Base-by-base conservation (phyloP, 2,888 invertebrate genomes). In the Zaprionus lineosus region DNA sequence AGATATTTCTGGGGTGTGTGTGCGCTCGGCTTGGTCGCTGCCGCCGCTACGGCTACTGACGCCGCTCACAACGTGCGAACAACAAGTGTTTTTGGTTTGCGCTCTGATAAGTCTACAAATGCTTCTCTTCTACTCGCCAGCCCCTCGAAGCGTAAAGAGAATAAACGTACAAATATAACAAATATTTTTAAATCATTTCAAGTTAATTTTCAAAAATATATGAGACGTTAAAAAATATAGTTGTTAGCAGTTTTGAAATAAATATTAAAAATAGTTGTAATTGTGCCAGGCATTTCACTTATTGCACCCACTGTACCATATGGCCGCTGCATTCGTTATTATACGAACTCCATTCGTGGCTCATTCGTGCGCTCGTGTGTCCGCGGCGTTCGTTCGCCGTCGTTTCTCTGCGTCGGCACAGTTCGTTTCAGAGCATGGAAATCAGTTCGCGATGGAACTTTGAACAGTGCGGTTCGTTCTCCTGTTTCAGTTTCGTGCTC, bases 381-480 rank as follows among this genome's bases (percentile, higher is more conserved):
- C n/a, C n/a, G n/a, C n/a, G n/a, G n/a, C n/a, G 57, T 60, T 51
- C 16, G 28, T n/a, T 15, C 31, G 34, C 9, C 33, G 24, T 34
- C 53, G 55, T 59, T 50, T 48, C 14, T 48, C 37, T 46, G 59
- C 48, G 26, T 71, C 74, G 74, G 60, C 60, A 40, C 41, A 50
- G 34, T 50, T 64, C 59, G 57, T 48, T 57, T 51, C 56, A 47
- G 26, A 47, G 37, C 18, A 56, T 66, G 37, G 53, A 61, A 83
- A 78, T 83, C 74, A 77, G 69, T 84, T 79, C 76, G 88, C 88
- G 87, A 88, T 88, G 89, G 87, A 89, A 88, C 87, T 88, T 89
- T 88, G 88, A 88, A 88, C 82, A 84, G 82, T 84, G 83, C 86
- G 88, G 88, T 86, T 88, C 86, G 79, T 76, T 79, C 65, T 77